These are phyloP conservation scores for Cerastis rubricosa DNA, from an alignment of 2,888 invertebrate genomes.

Conservation along the genomic window DNA sequence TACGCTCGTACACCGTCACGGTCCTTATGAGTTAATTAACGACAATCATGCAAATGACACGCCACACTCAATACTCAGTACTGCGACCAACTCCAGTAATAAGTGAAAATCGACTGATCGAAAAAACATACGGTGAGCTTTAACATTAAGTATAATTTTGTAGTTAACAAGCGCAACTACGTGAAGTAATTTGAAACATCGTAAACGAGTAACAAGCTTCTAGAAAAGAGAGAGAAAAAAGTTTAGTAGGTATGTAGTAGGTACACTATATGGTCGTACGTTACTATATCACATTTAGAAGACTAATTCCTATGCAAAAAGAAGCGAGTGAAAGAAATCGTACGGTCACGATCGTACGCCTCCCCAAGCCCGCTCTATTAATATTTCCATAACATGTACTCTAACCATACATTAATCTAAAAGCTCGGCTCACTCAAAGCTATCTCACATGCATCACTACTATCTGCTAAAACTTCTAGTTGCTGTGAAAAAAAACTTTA, in stretches of 20 bases:
- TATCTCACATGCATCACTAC: slow-evolving; percentile 83
- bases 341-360: slow-evolving; percentile 54
- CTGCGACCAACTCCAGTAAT: slow-evolving; percentile 55
- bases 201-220: slow-evolving; percentile 35
- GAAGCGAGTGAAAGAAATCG: slow-evolving; percentile 51
- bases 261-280: background rate
- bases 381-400: slow-evolving; percentile 83
- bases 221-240: slow-evolving; percentile 26
- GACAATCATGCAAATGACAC: slow-evolving; percentile 84
- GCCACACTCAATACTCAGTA: slow-evolving; percentile 65
- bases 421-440: slow-evolving; percentile 81
- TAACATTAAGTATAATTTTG: slow-evolving; percentile 64
- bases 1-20: slow-evolving; percentile 79
- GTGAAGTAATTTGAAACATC: slow-evolving; percentile 62
- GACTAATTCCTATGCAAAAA: slow-evolving; percentile 57
- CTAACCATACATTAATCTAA: slow-evolving; percentile 86
- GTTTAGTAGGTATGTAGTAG: too few relatives aligned
- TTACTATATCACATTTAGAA: slow-evolving; percentile 42
- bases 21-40: slow-evolving; percentile 81
- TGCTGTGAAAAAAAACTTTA: slow-evolving; percentile 86
- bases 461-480: slow-evolving; percentile 86
- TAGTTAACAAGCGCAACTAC: slow-evolving; percentile 65
- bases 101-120: slow-evolving; percentile 64
- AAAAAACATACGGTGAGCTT: slow-evolving; percentile 58
- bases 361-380: slow-evolving; percentile 75